Conservation (phyloP, 1,140 invertebrate species). For the Sesamia nonagrioides region DNA sequence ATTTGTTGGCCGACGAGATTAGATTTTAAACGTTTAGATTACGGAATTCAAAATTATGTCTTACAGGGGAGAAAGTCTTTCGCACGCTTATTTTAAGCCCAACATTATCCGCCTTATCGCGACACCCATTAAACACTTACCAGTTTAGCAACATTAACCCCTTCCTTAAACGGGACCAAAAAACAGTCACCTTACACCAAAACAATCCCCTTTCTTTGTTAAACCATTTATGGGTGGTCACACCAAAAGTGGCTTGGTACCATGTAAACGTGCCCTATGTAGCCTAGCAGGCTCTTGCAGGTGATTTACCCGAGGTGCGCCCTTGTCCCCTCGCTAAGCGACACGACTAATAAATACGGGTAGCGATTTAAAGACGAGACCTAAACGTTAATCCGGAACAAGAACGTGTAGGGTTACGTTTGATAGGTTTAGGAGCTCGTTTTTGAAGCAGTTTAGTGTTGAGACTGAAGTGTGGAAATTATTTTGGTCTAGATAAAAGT, state of each 20-base stretch:
- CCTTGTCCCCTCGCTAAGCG: slow-evolving; percentile 38
- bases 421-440: slow-evolving; percentile 40
- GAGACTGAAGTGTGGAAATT: slow-evolving; percentile 7
- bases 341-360: slow-evolving; percentile 74
- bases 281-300: slow-evolving; percentile 18
- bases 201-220: slow-evolving; percentile 34
- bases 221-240: slow-evolving; percentile 41
- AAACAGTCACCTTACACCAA: slow-evolving; percentile 32
- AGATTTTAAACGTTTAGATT: too few relatives aligned
- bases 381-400: slow-evolving; percentile 58
- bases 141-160: slow-evolving; percentile 24
- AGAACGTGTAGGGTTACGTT: slow-evolving; percentile 61
- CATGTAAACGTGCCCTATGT: slow-evolving; percentile 46
- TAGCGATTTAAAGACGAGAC: slow-evolving; percentile 68
- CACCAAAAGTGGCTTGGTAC: slow-evolving; percentile 44
- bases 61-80: neutral
- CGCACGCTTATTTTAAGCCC: neutral
- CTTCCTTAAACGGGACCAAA: slow-evolving; percentile 6
- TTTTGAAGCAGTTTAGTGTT: slow-evolving; percentile 17
- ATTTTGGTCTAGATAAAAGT: slow-evolving; percentile 13
- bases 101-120: neutral
- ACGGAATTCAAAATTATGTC: too few relatives aligned
- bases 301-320: slow-evolving; percentile 52
- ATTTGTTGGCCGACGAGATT: too few relatives aligned
- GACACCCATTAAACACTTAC: slow-evolving; percentile 27